Evolutionary conservation across 2,888 invertebrate species (phyloP).

Genomic region (Ligdia adustata): DNA sequence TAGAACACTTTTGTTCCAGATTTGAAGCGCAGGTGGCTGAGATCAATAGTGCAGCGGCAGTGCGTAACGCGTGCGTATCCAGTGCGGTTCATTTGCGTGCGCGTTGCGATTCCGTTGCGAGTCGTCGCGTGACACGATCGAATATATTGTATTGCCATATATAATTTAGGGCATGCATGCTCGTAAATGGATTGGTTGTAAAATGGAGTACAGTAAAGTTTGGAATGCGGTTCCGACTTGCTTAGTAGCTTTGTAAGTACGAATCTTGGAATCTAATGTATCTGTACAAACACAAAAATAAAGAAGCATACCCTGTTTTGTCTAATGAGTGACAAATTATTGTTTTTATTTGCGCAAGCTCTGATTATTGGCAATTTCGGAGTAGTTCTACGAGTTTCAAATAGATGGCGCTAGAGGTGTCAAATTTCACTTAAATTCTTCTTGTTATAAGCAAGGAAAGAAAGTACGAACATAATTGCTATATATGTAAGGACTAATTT

Average conservation of each 20-base stretch:
- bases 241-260: too few relatives aligned
- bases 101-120: not conserved
- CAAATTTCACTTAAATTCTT: not conserved
- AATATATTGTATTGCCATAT: constrained; percentile 8
- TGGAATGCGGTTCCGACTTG: too few relatives aligned
- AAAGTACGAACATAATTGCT: not conserved
- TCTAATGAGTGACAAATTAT: too few relatives aligned
- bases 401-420: constrained; percentile 55
- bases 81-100: constrained; percentile 25
- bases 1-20: too few relatives aligned
- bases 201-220: too few relatives aligned
- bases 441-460: not conserved
- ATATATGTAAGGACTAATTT: constrained; percentile 9
- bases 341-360: too few relatives aligned
- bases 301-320: too few relatives aligned
- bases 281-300: too few relatives aligned
- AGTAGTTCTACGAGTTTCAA: constrained; percentile 42
- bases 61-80: constrained; percentile 31
- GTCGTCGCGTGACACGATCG: constrained; percentile 1
- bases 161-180: constrained; percentile 10
- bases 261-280: too few relatives aligned
- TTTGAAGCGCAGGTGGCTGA: constrained; percentile 6
- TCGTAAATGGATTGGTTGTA: constrained; percentile 1
- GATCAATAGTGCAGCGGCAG: not conserved
- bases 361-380: too few relatives aligned